phyloP scores from a whole-genome alignment of 2,888 invertebrate species.

The Criorhina ranunculi region DNA sequence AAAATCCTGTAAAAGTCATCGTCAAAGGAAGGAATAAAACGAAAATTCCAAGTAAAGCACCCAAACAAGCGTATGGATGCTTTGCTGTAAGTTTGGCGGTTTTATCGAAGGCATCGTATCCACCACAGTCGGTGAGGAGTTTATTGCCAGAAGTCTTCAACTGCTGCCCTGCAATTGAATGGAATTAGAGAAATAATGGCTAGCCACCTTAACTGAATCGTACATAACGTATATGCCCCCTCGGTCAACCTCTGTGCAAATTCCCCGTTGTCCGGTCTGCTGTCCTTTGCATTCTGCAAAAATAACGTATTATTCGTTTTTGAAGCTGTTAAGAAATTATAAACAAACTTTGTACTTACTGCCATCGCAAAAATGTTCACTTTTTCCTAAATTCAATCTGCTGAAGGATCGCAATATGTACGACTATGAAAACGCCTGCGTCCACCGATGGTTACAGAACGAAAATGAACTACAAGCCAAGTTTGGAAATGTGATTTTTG shows the following conservation, averaged over 20 bases:
- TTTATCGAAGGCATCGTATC: slow-evolving; percentile 70
- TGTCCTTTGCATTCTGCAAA: slow-evolving; percentile 18
- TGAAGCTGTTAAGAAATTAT: neutral
- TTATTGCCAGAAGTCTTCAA: slow-evolving; percentile 53
- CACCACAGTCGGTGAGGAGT: slow-evolving; percentile 62
- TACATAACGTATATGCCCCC: slow-evolving; percentile 56
- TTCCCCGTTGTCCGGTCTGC: slow-evolving; percentile 60
- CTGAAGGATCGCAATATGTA: neutral
- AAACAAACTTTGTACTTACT: slow-evolving; percentile 39
- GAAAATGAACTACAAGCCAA: neutral
- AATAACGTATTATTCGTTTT: neutral
- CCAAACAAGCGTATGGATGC: slow-evolving; percentile 77
- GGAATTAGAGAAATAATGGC: neutral
- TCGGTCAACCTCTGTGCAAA: slow-evolving; percentile 57
- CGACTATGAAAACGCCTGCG: slow-evolving; percentile 2
- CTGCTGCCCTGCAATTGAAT: slow-evolving; percentile 55
- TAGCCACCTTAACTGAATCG: neutral
- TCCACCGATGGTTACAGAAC: neutral
- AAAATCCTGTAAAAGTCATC: slow-evolving; percentile 83
- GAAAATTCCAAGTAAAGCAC: slow-evolving; percentile 58
- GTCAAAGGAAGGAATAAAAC: slow-evolving; percentile 80
- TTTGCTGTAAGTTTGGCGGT: slow-evolving; percentile 73
- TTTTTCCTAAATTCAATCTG: neutral
- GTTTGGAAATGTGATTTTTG: neutral
- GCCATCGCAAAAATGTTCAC: slow-evolving; percentile 16